These are phyloP conservation scores for Hesperia comma DNA, from an alignment of 2,888 invertebrate genomes.

Conservation along the genomic window DNA sequence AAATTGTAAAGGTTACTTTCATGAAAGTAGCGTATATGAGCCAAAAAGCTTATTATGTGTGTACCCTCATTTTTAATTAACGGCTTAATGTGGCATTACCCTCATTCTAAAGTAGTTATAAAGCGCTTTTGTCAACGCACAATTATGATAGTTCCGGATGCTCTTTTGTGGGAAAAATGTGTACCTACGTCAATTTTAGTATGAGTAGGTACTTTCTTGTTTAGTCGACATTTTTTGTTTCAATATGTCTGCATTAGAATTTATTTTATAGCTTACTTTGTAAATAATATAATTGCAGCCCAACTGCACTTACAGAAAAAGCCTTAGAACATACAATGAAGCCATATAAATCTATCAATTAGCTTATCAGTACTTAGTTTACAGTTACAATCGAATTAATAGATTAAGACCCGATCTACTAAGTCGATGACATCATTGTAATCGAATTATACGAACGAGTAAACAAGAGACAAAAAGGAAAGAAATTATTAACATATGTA, in stretches of 20 bases:
- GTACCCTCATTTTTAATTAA: conserved; percentile 34
- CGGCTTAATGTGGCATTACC: conserved; percentile 32
- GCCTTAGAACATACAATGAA: conserved; percentile 1
- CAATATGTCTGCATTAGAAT: no score
- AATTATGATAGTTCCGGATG: no score
- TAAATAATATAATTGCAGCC: background rate
- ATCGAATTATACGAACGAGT: background rate
- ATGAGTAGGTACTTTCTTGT: no score
- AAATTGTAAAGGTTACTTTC: conserved; percentile 22
- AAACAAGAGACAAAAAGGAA: background rate
- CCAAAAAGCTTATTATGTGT: conserved; percentile 32
- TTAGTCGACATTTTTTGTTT: no score
- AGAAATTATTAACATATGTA: no score
- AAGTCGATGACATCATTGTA: background rate
- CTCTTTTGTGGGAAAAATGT: no score
- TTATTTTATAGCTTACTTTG: no score
- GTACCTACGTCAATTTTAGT: no score
- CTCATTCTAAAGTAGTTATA: conserved; percentile 6
- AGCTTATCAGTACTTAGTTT: background rate
- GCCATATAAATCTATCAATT: conserved; percentile 9
- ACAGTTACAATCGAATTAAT: conserved; percentile 8
- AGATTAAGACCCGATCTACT: background rate
- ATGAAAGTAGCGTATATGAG: background rate
- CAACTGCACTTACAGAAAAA: background rate
- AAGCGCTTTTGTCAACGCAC: background rate